Percentiles rank a stretch among this genome's conserved stretches.
These are phyloP conservation scores for Rafetus swinhoei DNA, from an alignment of 2,113 vertebrate species.

Conservation along the genomic window DNA sequence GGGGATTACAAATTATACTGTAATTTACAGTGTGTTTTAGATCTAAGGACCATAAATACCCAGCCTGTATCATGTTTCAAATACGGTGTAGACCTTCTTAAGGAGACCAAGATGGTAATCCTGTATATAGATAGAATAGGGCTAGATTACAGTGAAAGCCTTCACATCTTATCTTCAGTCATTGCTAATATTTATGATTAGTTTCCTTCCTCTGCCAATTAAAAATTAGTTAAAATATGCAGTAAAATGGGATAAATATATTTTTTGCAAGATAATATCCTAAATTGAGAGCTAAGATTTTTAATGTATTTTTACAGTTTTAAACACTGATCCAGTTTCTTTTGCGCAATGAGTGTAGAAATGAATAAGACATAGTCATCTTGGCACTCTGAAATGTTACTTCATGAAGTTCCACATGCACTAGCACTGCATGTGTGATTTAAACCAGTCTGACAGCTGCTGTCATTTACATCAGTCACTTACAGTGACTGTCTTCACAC, in stretches of 20 bases:
- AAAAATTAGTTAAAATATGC: neutral
- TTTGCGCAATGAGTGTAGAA: neutral
- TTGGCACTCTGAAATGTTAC: neutral
- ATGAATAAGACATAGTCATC: neutral
- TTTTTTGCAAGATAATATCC: neutral
- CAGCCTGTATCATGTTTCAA: neutral
- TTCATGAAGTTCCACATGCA: neutral
- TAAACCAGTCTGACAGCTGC: neutral
- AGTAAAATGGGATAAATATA: neutral
- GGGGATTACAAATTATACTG: neutral
- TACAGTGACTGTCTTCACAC: neutral
- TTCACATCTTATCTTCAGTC: neutral
- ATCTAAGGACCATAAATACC: neutral
- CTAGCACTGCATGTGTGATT: neutral
- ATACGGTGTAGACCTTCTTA: neutral
- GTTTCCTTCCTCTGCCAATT: neutral
- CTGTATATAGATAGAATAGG: neutral
- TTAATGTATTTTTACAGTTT: neutral
- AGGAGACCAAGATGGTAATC: neutral
- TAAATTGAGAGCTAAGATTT: neutral
- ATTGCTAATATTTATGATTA: neutral
- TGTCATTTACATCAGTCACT: neutral
- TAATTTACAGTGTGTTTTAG: neutral
- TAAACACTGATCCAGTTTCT: neutral
- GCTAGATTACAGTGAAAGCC: neutral